phyloP scores from a whole-genome alignment of 2,888 invertebrate species.

The Thecocarcelia acutangulata region DNA sequence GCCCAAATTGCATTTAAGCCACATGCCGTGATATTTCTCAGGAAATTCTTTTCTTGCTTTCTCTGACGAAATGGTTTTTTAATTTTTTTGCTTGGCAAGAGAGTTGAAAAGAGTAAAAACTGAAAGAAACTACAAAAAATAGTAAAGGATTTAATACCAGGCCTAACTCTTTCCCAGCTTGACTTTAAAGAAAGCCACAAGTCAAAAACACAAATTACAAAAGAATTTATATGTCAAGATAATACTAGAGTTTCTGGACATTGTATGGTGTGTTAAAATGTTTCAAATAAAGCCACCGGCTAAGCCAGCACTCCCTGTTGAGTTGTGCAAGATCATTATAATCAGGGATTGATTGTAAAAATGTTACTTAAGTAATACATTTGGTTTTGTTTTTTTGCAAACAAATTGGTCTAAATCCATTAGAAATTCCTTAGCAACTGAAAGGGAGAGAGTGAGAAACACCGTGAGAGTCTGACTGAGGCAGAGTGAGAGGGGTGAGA shows the following conservation, averaged over 20 bases:
- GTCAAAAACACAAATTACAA: constrained; percentile 62
- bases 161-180: constrained; percentile 66
- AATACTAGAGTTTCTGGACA: not conserved
- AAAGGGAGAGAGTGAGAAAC: not conserved
- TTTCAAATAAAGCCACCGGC: constrained; percentile 16
- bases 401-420: constrained; percentile 60
- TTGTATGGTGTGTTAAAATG: not conserved
- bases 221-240: constrained; percentile 31
- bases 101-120: not conserved
- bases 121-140: constrained; percentile 6
- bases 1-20: constrained; percentile 20
- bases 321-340: constrained; percentile 37
- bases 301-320: not conserved
- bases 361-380: constrained; percentile 28
- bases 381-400: not conserved
- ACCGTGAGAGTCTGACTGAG: no score
- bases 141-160: constrained; percentile 23
- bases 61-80: constrained; percentile 37
- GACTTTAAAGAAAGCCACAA: constrained; percentile 68
- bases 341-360: constrained; percentile 61
- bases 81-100: constrained; percentile 48
- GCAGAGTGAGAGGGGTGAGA: no score
- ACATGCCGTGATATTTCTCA: constrained; percentile 36
- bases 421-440: constrained; percentile 12
- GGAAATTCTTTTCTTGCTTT: constrained; percentile 19